These are phyloP conservation scores for Homarus americanus DNA, from an alignment of 1,140 invertebrate genomes.

Conservation along the genomic window DNA sequence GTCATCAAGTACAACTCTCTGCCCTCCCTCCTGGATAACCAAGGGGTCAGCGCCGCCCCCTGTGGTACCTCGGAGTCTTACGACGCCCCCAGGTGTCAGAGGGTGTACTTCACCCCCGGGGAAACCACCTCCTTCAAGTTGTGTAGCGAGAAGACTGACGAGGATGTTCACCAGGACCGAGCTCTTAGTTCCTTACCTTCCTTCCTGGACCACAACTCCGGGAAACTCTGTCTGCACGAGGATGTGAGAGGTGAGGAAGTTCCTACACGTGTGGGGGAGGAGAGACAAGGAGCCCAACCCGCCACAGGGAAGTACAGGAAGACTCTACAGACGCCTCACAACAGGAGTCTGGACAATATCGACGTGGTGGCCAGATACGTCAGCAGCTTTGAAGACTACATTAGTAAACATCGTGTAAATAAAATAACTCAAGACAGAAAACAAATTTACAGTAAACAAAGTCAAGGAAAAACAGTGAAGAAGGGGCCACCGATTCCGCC, in stretches of 20 bases:
- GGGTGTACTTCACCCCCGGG: neutral
- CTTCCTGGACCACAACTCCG: neutral
- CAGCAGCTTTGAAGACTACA: constrained; percentile 59
- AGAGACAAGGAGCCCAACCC: neutral
- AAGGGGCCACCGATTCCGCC: constrained; percentile 22
- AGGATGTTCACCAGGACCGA: constrained; percentile 3
- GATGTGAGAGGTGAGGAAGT: neutral
- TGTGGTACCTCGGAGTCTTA: neutral
- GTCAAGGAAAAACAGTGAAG: neutral
- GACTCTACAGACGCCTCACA: neutral
- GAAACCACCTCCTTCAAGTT: neutral
- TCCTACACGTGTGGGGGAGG: neutral
- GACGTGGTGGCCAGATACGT: constrained; percentile 47
- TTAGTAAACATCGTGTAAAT: neutral
- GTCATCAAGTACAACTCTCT: constrained; percentile 50
- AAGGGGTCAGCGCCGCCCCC: neutral
- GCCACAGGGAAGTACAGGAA: neutral
- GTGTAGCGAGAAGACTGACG: neutral
- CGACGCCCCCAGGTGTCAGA: neutral
- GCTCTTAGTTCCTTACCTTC: neutral
- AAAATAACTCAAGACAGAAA: neutral
- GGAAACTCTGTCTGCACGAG: neutral
- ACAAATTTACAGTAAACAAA: neutral
- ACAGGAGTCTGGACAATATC: constrained; percentile 32
- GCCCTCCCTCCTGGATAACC: constrained; percentile 44